A percentile compares a stretch with the other conserved stretches of the same genome.
Evolutionary conservation across 2,797 vertebrate genomes (phyloP).

Genomic region (Serranus cabrilla): DNA sequence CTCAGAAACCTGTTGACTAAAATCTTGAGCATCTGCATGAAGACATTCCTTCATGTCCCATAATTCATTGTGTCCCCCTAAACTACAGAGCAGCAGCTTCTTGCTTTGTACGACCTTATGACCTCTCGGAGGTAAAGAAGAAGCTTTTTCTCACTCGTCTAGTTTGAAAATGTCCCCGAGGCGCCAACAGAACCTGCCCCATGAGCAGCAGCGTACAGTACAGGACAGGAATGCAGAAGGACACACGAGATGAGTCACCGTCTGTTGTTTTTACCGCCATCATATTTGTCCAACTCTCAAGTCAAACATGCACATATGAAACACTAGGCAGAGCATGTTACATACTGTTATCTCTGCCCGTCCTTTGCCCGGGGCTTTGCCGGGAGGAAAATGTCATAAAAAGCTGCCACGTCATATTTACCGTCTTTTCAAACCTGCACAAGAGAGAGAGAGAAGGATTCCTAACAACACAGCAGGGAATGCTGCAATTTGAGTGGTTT

Average conservation of each 20-base stretch:
- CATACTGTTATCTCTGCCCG: neutral
- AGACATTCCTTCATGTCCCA: slow-evolving; percentile 26
- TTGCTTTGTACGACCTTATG: neutral
- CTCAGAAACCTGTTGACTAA: neutral
- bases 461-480: slow-evolving; percentile 14
- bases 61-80: slow-evolving; percentile 2
- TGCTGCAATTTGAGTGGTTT: slow-evolving; percentile 39
- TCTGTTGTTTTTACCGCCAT: neutral
- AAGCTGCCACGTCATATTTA: slow-evolving; percentile 3
- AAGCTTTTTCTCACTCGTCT: slow-evolving; percentile 32
- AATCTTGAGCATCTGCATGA: neutral
- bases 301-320: neutral
- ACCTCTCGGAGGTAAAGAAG: neutral
- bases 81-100: slow-evolving; percentile 13
- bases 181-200: slow-evolving; percentile 12
- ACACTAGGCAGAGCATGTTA: neutral
- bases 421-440: slow-evolving; percentile 25
- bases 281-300: neutral
- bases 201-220: slow-evolving; percentile 14
- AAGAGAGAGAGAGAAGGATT: slow-evolving; percentile 17
- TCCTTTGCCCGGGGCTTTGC: slow-evolving; percentile 29
- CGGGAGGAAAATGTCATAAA: slow-evolving; percentile 20
- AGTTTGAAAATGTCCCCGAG: slow-evolving; percentile 32
- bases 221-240: neutral
- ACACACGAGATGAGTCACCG: slow-evolving; percentile 20